A percentile compares a stretch with the other conserved stretches of the same genome.
These are phyloP conservation scores for Melinaea marsaeus DNA, from an alignment of 2,888 invertebrate species.

Conservation along the genomic window DNA sequence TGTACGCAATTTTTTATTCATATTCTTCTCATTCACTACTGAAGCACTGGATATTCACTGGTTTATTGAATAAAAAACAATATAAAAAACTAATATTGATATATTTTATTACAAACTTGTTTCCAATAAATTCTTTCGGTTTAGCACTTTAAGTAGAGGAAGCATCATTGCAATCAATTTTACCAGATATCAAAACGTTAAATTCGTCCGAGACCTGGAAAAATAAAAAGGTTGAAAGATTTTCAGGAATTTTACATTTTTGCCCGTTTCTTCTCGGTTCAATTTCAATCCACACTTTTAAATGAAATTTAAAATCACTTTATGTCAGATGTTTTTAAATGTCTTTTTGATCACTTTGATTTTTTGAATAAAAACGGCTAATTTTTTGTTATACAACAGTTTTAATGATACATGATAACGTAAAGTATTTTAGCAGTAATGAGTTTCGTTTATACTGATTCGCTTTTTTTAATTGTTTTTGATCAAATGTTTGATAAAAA, in stretches of 20 bases:
- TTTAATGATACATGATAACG: background rate
- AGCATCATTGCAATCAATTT: no score
- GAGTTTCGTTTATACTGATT: background rate
- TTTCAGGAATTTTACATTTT: background rate
- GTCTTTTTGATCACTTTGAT: no score
- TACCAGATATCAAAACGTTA: background rate
- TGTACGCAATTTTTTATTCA: constrained; percentile 11
- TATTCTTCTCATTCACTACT: constrained; percentile 16
- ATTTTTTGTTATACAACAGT: background rate
- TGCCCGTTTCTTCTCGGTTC: background rate
- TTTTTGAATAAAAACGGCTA: no score
- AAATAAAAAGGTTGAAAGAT: background rate
- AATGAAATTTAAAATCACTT: background rate
- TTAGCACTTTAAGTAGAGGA: background rate
- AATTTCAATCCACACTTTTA: background rate
- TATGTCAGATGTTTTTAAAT: no score
- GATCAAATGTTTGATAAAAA: constrained; percentile 1
- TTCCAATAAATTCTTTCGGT: background rate
- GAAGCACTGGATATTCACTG: constrained; percentile 6
- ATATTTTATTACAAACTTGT: background rate
- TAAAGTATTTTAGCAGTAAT: background rate
- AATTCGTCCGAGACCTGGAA: background rate
- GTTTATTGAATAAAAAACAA: background rate
- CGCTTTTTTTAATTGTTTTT: background rate
- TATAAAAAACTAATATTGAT: background rate